Base-by-base conservation (phyloP, 2,888 invertebrate genomes). In the Leucania comma region DNA sequence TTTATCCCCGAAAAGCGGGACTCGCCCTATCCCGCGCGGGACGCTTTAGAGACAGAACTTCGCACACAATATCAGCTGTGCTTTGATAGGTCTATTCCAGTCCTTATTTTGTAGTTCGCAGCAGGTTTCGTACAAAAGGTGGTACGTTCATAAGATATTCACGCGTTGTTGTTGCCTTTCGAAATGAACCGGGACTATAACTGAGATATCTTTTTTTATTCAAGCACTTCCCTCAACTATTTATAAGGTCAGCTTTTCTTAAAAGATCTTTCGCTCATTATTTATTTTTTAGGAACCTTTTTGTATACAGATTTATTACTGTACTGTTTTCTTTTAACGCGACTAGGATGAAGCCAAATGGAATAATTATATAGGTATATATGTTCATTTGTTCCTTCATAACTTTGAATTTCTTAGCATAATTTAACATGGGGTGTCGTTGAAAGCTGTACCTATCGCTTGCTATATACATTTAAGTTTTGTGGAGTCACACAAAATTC, bases 141-240 rank as follows among this genome's bases (percentile, higher is more conserved):
- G 48, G 32, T 32, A 35, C 42, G 2, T 46, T 74, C 32, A 57
- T 72, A 74, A 72, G 20, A 64, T 65, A 74, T 73, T 74, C 26
- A 72, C 56, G n/a, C n/a, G n/a, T 26, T 6, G 5, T 22, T 50
- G 48, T 24, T 64, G 42, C 65, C 50, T 57, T 42, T 50, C 4
- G 38, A 17, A 48, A 64, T 14, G 50, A 57, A 56, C 56, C 14
- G 56, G 6, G 17, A n/a, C 22, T 20, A n/a, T 26, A 73, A 0
- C 32, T n/a, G 3, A 38, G 32, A 10, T 48, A 50, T 32, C 12
- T 32, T 50, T 64, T 42, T 73, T 50, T 38, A 50, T 38, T 61
- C 22, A 12, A 38, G 38, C 24, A 48, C 5, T 48, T 38, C 29
- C 17, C 22, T 46, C n/a, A 5, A 10, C 54, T 32, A 38, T 48